Evolutionary conservation across 1,140 invertebrate genomes (phyloP), one percentile per base, ranked within the genome.

Genomic region (Drosophila punjabiensis): DNA sequence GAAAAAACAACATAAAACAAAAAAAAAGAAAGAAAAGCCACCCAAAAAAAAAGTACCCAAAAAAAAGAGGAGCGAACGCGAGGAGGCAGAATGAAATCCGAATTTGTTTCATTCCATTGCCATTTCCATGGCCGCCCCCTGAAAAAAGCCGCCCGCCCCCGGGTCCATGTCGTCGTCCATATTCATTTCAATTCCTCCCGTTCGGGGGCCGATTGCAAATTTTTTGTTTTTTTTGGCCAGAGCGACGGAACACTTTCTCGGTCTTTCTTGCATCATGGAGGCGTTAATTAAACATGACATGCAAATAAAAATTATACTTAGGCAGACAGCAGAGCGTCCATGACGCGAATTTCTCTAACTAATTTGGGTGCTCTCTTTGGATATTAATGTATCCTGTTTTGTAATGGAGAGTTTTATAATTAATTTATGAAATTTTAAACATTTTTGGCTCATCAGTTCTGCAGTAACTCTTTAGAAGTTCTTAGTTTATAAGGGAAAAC

Each of bases 281-380:
- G 85, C 85, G 85, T 88, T 88, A 89, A 88, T 88, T 88, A 85
- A 90, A 88, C 86, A 88, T 89, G 85, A 88, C 78, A 88, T 90
- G 86, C 85, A 88, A 85, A 88, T 88, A 89, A 69, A 89, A 85
- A 66, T 85, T 81, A 79, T 88, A 79, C 84, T 89, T 89, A 85
- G 80, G 74, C 75, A 78, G 73, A 84, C 84, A 79, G 79, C 81
- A 64, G 4, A 13, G 33, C 48, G 16, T 39, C 64, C 37, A 47
- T 76, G 63, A 71, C 43, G 24, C 30, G 48, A 61, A 65, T 14
- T 35, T 59, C 3, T 10, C 9, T 0, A 2, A 5, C 33, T 37
- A 56, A 56, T 58, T 30, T 13, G 13, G n/a, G 3, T 14, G 14
- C 13, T 37, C 10, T 35, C 18, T n/a, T 0, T 13, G 20, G 14